phyloP scores from a whole-genome alignment of 64 coral and sea anemone species.

The Montipora efflorescens region DNA sequence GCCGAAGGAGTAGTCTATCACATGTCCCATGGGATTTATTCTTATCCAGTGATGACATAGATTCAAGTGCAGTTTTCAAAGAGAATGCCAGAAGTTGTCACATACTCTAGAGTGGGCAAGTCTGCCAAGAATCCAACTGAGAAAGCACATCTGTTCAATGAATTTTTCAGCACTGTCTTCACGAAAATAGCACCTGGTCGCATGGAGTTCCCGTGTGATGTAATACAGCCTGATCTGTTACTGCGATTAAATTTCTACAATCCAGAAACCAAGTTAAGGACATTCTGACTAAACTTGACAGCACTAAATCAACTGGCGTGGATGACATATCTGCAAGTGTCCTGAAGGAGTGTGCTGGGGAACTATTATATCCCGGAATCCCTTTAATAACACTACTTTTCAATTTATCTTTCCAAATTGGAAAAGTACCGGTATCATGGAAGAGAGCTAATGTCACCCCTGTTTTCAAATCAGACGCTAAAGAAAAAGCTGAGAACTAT shows the following conservation, averaged over 20 bases:
- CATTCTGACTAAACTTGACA: constrained; percentile 30
- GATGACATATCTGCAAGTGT: constrained; percentile 35
- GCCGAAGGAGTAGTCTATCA: constrained; percentile 36
- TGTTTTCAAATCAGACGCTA: constrained; percentile 54
- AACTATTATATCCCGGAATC: constrained; percentile 12
- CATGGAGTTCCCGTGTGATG: neutral
- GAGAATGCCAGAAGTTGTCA: too few relatives aligned
- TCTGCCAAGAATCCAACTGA: neutral
- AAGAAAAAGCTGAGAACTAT: constrained; percentile 57
- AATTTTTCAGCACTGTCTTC: neutral
- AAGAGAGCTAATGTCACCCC: constrained; percentile 48
- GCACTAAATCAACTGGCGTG: constrained; percentile 43
- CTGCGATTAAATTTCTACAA: neutral
- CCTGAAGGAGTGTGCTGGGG: constrained; percentile 40
- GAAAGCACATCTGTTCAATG: neutral
- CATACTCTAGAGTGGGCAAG: neutral
- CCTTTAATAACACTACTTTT: constrained; percentile 49
- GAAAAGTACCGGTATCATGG: constrained; percentile 35
- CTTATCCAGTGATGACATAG: neutral
- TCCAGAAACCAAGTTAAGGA: neutral
- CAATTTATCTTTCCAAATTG: constrained; percentile 39
- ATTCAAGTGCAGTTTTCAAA: too few relatives aligned
- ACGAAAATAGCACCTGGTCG: neutral
- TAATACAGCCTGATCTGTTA: neutral
- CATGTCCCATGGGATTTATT: neutral